phyloP scores from a whole-genome alignment of 2,113 vertebrate genomes.

The Ammodytes dubius region DNA sequence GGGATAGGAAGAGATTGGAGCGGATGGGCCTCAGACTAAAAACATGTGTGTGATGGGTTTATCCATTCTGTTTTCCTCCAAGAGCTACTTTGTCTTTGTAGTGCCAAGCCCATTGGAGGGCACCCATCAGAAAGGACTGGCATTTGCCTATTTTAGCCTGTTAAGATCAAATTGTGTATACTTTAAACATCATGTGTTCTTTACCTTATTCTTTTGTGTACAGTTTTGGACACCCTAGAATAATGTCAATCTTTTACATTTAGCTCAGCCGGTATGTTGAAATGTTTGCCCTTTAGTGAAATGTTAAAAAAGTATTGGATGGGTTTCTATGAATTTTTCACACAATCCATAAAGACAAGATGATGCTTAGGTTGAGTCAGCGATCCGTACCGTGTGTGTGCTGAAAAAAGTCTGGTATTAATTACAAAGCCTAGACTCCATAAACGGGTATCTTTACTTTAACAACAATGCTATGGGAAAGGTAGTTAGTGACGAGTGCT shows the following conservation, averaged over 20 bases:
- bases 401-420: too few species aligned
- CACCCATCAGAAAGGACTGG: too few species aligned
- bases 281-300: not conserved
- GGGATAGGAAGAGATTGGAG: slow-evolving; percentile 45
- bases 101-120: not conserved
- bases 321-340: not conserved
- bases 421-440: too few species aligned
- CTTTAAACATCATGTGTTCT: not conserved
- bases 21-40: slow-evolving; percentile 58
- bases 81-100: not conserved
- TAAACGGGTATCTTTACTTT: too few species aligned
- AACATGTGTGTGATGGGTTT: slow-evolving; percentile 56
- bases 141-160: not conserved
- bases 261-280: not conserved
- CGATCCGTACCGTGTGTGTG: too few species aligned
- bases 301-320: not conserved
- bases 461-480: too few species aligned
- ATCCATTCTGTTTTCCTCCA: slow-evolving; percentile 52
- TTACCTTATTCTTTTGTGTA: not conserved
- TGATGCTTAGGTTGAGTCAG: not conserved
- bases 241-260: not conserved
- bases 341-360: not conserved
- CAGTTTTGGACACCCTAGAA: not conserved
- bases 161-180: not conserved
- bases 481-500: too few species aligned